phyloP scores from a whole-genome alignment of 2,113 vertebrate genomes.

The Rattus rattus region DNA sequence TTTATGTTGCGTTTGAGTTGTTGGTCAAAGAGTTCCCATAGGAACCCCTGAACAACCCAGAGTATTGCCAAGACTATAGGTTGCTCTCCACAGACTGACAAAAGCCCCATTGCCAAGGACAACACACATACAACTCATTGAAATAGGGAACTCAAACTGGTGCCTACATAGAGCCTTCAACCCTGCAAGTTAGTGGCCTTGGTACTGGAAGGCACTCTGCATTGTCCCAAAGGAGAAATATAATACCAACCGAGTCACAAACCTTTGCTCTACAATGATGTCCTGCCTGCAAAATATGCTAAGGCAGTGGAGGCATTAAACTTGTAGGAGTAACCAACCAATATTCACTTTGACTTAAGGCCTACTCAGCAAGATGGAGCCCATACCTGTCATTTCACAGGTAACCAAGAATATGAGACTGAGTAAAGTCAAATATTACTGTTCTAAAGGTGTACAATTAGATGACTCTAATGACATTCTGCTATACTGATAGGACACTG shows the following conservation, averaged over 20 bases:
- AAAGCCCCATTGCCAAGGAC: not conserved
- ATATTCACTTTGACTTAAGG: not conserved
- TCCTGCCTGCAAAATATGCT: not conserved
- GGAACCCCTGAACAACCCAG: not conserved
- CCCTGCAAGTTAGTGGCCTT: not conserved
- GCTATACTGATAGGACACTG: not conserved
- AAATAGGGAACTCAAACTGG: not conserved
- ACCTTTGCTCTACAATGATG: not conserved
- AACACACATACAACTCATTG: not conserved
- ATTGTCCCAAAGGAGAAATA: too few species aligned
- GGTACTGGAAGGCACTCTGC: not conserved
- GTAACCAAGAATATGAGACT: not conserved
- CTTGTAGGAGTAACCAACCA: not conserved
- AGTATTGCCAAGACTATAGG: not conserved
- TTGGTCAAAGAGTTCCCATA: not conserved
- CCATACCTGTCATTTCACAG: not conserved
- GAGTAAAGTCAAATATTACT: not conserved
- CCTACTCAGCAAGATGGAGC: not conserved
- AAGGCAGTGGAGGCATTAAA: not conserved
- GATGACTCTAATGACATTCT: not conserved
- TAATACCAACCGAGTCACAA: not conserved
- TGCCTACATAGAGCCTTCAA: not conserved
- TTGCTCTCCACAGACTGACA: not conserved
- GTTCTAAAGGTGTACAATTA: not conserved
- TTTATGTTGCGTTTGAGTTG: not conserved